These are phyloP conservation scores for Hexactinellida sp. DNA, from an alignment of 37 sponge, comb jelly and placozoan genomes.

Conservation along the genomic window DNA sequence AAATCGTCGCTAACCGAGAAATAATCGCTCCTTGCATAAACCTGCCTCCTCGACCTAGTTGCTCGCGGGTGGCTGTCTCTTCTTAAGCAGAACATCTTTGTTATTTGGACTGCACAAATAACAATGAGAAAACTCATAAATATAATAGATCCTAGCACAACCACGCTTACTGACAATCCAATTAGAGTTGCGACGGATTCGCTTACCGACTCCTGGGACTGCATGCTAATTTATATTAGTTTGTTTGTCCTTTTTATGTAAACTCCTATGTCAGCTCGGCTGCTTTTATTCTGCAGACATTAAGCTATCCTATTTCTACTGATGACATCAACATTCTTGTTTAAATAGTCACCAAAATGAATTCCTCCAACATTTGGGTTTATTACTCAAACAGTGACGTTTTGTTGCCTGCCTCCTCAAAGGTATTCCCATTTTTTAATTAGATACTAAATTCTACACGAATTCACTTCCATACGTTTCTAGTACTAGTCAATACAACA, in stretches of 20 bases:
- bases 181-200: neutral
- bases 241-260: neutral
- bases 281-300: neutral
- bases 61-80: neutral
- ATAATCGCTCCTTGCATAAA: neutral
- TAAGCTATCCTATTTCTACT: neutral
- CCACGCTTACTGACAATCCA: neutral
- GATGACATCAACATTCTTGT: neutral
- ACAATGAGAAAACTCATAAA: neutral
- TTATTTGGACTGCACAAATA: neutral
- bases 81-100: neutral
- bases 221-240: neutral
- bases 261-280: neutral
- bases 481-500: no score
- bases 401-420: neutral
- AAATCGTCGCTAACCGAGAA: neutral
- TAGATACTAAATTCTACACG: no score
- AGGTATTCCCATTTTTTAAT: neutral
- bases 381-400: neutral
- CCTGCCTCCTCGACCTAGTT: neutral
- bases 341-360: neutral
- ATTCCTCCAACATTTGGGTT: neutral
- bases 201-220: neutral
- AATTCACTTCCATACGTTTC: no score
- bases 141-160: neutral